These are phyloP conservation scores for Monarcha castaneiventris DNA, from an alignment of 2,113 vertebrate genomes.

Conservation along the genomic window DNA sequence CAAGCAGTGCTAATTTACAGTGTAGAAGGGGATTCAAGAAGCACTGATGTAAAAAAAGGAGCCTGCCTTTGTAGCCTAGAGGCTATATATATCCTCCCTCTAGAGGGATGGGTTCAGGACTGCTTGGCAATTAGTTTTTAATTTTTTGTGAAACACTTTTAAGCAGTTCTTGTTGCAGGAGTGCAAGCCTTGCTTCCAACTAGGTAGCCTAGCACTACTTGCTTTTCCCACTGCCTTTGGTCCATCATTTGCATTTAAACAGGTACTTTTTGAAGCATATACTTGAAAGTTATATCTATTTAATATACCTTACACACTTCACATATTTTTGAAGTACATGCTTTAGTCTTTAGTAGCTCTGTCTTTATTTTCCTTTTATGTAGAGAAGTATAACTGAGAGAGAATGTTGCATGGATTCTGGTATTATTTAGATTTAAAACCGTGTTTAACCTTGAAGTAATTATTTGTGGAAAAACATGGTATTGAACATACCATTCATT, in stretches of 20 bases:
- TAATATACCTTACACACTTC: neutral
- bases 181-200: neutral
- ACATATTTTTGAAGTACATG: neutral
- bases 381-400: neutral
- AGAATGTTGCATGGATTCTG: neutral
- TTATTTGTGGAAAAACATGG: neutral
- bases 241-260: neutral
- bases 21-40: neutral
- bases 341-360: neutral
- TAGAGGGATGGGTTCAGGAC: neutral
- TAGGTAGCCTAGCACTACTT: neutral
- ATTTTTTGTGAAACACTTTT: neutral
- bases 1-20: neutral
- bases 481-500: neutral
- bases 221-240: neutral
- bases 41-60: neutral
- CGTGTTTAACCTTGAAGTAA: neutral
- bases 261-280: neutral
- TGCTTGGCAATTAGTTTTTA: neutral
- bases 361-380: neutral
- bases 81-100: accelerated
- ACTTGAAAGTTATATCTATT: neutral
- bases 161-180: neutral
- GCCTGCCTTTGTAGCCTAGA: neutral
- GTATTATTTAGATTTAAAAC: neutral